Conservation (phyloP, 2,888 invertebrate genomes). For the Tupiocoris notatus region DNA sequence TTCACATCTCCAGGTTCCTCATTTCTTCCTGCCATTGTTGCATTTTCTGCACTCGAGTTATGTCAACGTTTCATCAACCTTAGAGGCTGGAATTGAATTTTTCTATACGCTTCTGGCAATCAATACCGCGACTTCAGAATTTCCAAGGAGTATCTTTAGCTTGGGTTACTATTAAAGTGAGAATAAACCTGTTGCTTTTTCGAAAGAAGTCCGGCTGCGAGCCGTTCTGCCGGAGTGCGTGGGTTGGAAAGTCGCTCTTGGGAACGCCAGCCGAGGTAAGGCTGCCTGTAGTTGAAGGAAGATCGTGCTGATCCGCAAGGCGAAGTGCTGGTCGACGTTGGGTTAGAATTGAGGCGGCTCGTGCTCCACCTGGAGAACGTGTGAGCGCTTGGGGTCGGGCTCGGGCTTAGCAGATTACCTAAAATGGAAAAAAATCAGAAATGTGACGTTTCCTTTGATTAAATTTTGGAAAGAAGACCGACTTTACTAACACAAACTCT, state of each 20-base stretch:
- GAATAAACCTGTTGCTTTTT: constrained; percentile 54
- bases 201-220: constrained; percentile 57
- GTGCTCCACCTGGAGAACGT: constrained; percentile 59
- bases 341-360: constrained; percentile 57
- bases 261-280: constrained; percentile 86
- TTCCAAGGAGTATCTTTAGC: no score
- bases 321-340: constrained; percentile 60
- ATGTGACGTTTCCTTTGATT: no score
- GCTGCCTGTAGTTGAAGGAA: constrained; percentile 80
- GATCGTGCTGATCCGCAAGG: constrained; percentile 67
- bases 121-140: no score
- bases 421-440: constrained; percentile 21
- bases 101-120: no score
- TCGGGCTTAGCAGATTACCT: constrained; percentile 56
- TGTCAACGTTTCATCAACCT: no score
- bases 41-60: no score
- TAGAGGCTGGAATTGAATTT: no score
- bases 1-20: no score
- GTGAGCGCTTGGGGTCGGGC: constrained; percentile 55
- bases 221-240: constrained; percentile 80
- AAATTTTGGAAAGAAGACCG: no score
- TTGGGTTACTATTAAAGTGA: no score
- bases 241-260: constrained; percentile 79
- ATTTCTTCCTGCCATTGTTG: no score
- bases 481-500: no score